phyloP scores from a whole-genome alignment of 1,140 invertebrate species.

The Chrysopa pallens region DNA sequence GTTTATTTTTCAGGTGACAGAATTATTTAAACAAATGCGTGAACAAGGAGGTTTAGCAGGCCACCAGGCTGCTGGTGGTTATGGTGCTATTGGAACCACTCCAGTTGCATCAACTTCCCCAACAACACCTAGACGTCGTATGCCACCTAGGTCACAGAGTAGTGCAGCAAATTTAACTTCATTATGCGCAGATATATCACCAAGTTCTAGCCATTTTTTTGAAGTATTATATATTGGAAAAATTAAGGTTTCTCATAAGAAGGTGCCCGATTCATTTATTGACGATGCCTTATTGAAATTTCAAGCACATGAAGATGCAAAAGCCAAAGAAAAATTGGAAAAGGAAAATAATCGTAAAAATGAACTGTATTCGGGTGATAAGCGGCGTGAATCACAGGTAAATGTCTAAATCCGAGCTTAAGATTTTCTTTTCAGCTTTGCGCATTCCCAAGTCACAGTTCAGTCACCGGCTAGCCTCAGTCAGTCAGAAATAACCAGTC shows the following conservation, averaged over 20 bases:
- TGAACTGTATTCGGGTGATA: too few species aligned
- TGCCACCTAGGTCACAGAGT: conserved; percentile 31
- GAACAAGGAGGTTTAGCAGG: conserved; percentile 26
- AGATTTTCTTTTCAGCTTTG: too few species aligned
- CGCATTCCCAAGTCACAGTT: too few species aligned
- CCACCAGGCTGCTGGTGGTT: conserved; percentile 11
- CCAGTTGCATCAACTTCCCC: conserved; percentile 15
- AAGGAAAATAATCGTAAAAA: too few species aligned
- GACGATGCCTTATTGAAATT: conserved; percentile 80
- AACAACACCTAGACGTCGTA: conserved; percentile 31
- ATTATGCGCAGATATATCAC: conserved; percentile 57
- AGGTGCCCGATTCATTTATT: conserved; percentile 72
- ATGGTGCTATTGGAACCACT: not conserved
- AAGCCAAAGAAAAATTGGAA: not conserved
- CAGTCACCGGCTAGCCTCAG: too few species aligned
- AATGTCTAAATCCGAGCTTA: too few species aligned
- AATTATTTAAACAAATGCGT: conserved; percentile 49
- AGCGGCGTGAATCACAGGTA: too few species aligned
- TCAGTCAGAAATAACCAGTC: too few species aligned
- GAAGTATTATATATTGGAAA: conserved; percentile 79
- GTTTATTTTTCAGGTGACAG: conserved; percentile 42
- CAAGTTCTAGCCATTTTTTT: conserved; percentile 70
- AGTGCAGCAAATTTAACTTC: conserved; percentile 46
- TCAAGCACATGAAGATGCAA: conserved; percentile 44
- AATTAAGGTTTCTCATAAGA: conserved; percentile 66